phyloP scores from a whole-genome alignment of 2,888 invertebrate species.

The Apamea sordens region DNA sequence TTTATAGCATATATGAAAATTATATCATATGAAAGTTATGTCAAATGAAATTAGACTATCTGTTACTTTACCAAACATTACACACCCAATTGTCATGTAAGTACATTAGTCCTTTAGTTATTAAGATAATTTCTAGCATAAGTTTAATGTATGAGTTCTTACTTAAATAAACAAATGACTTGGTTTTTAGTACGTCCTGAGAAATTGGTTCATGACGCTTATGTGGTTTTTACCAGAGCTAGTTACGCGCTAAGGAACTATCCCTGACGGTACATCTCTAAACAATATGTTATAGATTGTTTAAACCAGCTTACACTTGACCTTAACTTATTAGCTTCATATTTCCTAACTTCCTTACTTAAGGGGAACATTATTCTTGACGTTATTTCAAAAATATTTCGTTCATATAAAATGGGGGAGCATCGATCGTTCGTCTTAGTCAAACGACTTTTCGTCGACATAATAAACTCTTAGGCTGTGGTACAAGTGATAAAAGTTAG shows the following conservation, averaged over 20 bases:
- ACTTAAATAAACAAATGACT: not conserved
- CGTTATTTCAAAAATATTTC: conserved; percentile 46
- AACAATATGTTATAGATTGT: not conserved
- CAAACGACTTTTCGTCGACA: conserved; percentile 67
- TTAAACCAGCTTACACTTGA: not conserved
- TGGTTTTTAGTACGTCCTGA: no score
- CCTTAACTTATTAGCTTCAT: conserved; percentile 28
- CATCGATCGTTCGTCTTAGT: conserved; percentile 73
- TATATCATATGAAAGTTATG: no score
- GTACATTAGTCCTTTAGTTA: no score
- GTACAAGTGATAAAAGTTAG: conserved; percentile 16
- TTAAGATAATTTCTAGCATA: no score
- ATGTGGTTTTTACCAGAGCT: not conserved
- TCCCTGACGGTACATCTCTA: not conserved
- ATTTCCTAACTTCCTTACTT: conserved; percentile 16
- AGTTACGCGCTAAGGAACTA: not conserved
- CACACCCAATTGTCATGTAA: no score
- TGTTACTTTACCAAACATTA: no score
- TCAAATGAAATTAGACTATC: no score
- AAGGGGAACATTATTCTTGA: conserved; percentile 34
- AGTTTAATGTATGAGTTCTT: no score
- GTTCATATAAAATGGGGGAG: conserved; percentile 58
- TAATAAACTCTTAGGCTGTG: conserved; percentile 62
- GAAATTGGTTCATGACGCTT: not conserved
- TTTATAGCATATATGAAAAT: no score